phyloP scores from a whole-genome alignment of 2,113 vertebrate species.

The Melanotaenia duboulayi region DNA sequence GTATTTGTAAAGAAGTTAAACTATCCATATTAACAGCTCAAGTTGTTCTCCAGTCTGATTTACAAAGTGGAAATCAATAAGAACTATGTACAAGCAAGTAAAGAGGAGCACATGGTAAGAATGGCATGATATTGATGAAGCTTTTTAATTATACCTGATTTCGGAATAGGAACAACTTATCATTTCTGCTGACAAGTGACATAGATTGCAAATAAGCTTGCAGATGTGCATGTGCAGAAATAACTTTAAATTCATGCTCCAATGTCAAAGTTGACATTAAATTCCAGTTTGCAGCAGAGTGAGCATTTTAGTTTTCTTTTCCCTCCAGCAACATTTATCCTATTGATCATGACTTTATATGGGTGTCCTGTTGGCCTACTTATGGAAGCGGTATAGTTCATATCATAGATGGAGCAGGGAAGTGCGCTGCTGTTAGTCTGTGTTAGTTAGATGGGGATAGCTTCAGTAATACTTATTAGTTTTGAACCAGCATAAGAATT shows the following conservation, averaged over 20 bases:
- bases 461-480: neutral
- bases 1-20: neutral
- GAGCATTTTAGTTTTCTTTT: conserved; percentile 5
- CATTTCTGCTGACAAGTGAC: neutral
- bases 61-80: neutral
- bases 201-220: neutral
- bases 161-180: neutral
- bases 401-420: conserved; percentile 4
- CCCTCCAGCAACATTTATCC: neutral
- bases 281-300: neutral
- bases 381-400: conserved; percentile 5
- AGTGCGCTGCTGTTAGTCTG: neutral
- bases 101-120: neutral
- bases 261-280: neutral
- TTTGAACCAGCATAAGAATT: neutral
- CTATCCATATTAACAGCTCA: neutral
- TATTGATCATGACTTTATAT: conserved; percentile 15
- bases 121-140: neutral
- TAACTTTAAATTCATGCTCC: neutral
- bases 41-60: neutral
- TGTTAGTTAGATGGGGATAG: neutral
- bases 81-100: neutral
- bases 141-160: neutral
- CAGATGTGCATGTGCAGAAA: neutral
- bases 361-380: conserved; percentile 50